Conservation (phyloP, 1,140 invertebrate species). For the Apis dorsata region DNA sequence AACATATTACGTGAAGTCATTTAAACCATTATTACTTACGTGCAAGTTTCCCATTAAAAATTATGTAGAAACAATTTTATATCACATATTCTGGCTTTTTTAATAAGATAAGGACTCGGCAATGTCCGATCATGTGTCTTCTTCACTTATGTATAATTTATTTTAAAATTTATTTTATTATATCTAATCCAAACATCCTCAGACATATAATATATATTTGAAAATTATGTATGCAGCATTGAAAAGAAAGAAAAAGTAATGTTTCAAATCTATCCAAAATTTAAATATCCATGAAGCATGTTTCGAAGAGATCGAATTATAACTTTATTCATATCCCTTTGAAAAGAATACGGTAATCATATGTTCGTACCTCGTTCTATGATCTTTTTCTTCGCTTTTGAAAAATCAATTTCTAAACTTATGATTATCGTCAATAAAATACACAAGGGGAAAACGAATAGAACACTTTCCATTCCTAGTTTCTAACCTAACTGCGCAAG, state of each 20-base stretch:
- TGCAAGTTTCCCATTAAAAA: background rate
- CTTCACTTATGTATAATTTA: background rate
- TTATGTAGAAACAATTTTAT: background rate
- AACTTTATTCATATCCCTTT: background rate
- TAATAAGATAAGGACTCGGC: background rate
- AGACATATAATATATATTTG: too few species aligned
- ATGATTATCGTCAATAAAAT: background rate
- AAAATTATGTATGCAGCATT: too few species aligned
- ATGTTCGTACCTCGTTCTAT: background rate
- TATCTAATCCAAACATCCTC: background rate
- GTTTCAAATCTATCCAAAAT: background rate
- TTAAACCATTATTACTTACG: background rate
- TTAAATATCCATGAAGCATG: background rate
- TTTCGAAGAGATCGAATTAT: background rate
- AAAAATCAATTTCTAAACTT: background rate
- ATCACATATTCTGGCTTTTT: background rate
- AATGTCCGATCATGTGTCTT: background rate
- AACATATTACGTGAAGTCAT: conserved; percentile 49
- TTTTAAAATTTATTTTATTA: background rate
- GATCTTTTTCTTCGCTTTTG: background rate
- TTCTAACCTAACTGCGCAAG: background rate
- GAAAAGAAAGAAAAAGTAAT: too few species aligned
- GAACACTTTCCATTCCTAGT: background rate
- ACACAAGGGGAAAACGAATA: too few species aligned
- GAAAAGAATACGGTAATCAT: background rate